phyloP scores from a whole-genome alignment of 2,797 vertebrate species.

The Sebastiscus tertius region DNA sequence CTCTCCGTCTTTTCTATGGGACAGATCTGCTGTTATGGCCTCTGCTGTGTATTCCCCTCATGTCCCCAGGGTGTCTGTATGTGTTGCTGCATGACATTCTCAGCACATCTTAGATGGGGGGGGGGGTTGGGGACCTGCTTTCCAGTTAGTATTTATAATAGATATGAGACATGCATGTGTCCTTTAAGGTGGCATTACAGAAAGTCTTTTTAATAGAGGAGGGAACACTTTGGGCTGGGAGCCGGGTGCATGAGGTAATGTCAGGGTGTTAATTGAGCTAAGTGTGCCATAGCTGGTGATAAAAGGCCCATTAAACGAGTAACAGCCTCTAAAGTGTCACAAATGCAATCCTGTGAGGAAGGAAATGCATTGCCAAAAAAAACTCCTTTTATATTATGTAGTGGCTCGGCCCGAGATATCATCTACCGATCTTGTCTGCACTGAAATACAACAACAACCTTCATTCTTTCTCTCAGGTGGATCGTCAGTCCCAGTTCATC shows the following conservation, averaged over 20 bases:
- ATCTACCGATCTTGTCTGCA: background rate
- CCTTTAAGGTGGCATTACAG: slow-evolving; percentile 53
- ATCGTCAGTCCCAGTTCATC: slow-evolving; percentile 98
- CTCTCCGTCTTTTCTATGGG: slow-evolving; percentile 52
- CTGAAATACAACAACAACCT: slow-evolving; percentile 1
- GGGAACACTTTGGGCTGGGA: slow-evolving; percentile 22
- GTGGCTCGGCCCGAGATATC: background rate
- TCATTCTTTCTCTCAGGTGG: slow-evolving; percentile 85
- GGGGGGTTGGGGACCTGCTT: slow-evolving; percentile 21
- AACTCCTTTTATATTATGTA: slow-evolving; percentile 25
- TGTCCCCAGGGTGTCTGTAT: slow-evolving; percentile 49
- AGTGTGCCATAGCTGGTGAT: slow-evolving; percentile 64
- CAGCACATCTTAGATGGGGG: slow-evolving; percentile 14
- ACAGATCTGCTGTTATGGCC: slow-evolving; percentile 58
- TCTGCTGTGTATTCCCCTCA: slow-evolving; percentile 34
- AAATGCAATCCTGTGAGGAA: slow-evolving; percentile 38
- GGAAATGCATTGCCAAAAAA: slow-evolving; percentile 16
- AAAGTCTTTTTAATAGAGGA: slow-evolving; percentile 59
- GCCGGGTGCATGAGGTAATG: slow-evolving; percentile 57
- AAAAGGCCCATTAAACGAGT: slow-evolving; percentile 65
- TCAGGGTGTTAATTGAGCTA: slow-evolving; percentile 65
- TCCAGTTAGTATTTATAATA: slow-evolving; percentile 61
- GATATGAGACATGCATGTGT: slow-evolving; percentile 50
- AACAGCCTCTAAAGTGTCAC: slow-evolving; percentile 54
- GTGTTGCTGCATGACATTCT: slow-evolving; percentile 42